phyloP scores from a whole-genome alignment of 2,888 invertebrate species.

The Papilio gigon region DNA sequence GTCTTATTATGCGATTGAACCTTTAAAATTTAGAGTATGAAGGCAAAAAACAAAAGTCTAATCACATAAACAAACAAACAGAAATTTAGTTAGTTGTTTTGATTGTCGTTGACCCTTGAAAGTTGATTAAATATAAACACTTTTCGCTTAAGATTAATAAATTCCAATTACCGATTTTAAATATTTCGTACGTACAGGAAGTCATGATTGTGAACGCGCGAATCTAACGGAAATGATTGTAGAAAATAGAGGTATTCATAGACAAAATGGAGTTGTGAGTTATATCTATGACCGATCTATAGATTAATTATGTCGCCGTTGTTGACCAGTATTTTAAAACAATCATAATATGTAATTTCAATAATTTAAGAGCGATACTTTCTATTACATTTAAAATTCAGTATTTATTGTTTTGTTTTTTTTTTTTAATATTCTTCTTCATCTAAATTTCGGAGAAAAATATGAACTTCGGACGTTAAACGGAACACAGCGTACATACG shows the following conservation, averaged over 20 bases:
- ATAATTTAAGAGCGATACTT: neutral
- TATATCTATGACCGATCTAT: conserved; percentile 42
- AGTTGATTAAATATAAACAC: neutral
- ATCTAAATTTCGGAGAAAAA: neutral
- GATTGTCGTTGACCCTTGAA: neutral
- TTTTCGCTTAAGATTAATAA: neutral
- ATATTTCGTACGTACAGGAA: conserved; percentile 46
- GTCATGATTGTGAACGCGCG: conserved; percentile 64
- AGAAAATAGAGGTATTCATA: conserved; percentile 52
- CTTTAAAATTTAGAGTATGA: neutral
- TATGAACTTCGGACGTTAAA: neutral
- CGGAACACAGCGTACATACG: no score
- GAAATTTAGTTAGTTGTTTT: neutral
- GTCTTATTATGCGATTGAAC: neutral
- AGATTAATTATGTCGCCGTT: conserved; percentile 20
- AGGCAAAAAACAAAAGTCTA: neutral
- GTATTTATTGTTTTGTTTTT: neutral
- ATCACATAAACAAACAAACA: neutral
- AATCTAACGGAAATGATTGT: conserved; percentile 61
- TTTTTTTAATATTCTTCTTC: neutral
- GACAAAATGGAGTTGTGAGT: conserved; percentile 59
- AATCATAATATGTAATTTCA: neutral
- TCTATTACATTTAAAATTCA: neutral
- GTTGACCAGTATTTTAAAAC: conserved; percentile 18
- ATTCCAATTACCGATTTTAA: conserved; percentile 21